phyloP scores from a whole-genome alignment of 2,113 vertebrate genomes.

The Heterotis niloticus region DNA sequence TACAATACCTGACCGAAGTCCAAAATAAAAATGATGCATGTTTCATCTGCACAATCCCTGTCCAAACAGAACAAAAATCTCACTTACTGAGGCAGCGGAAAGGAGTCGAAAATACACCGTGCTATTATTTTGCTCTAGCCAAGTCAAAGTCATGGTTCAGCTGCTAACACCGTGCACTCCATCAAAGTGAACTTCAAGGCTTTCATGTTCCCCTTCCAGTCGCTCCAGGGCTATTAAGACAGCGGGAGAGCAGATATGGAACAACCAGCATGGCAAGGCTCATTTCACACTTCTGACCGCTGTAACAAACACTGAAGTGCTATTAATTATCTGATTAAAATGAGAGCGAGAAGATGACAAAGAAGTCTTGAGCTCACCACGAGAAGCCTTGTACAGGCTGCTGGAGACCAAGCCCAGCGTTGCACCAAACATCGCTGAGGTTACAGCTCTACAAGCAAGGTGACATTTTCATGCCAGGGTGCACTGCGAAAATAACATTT shows the following conservation, averaged over 20 bases:
- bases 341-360: not conserved
- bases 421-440: too few species aligned
- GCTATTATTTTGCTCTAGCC: not conserved
- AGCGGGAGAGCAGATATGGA: not conserved
- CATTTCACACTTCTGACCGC: not conserved
- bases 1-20: too few species aligned
- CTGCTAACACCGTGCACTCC: not conserved
- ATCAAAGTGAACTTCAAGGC: not conserved
- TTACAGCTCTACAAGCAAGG: too few species aligned
- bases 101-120: not conserved
- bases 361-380: too few species aligned
- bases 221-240: not conserved
- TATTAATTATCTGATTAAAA: not conserved
- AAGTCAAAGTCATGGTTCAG: not conserved
- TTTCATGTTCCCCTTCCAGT: not conserved
- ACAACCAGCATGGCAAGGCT: not conserved
- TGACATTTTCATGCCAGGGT: too few species aligned
- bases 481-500: too few species aligned
- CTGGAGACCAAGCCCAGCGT: too few species aligned
- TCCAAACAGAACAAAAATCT: constrained; percentile 30
- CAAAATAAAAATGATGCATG: too few species aligned
- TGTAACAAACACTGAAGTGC: not conserved
- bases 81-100: constrained; percentile 31
- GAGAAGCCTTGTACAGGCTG: too few species aligned
- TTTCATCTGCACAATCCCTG: too few species aligned